Evolutionary conservation across 2,113 vertebrate species (phyloP), one percentile per base, ranked within the genome.

Genomic region (Cichladusa arquata): DNA sequence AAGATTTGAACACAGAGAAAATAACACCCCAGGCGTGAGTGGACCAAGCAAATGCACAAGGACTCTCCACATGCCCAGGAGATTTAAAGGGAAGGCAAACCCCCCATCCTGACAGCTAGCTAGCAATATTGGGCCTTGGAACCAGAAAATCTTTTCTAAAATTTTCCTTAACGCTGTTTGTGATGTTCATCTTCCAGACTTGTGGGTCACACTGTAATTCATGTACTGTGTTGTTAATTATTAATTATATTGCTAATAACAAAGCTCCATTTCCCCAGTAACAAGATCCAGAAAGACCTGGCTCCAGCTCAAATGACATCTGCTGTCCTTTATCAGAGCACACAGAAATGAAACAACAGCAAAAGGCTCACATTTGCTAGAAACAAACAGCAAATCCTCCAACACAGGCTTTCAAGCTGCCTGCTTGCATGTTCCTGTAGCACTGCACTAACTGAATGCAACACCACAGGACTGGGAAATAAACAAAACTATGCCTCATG

Each of bases 171-270:
- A 58, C 33, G 38, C 10, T 69, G 58, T 93, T 93, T 66, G 60
- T 71, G 48, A 36, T 74, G 42, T 42, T 56, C 77, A 42, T 74
- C 69, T 90, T 92, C 80, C 80, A 90, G 53, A 94, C 64, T 76
- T 62, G 65, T n/a, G 42, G 71, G 82, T 74, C 76, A 81, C 40
- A 48, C 64, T 56, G 45, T 86, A 89, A 86, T 70, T 92, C 3
- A 2, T 67, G 69, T 81, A 78, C 60, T 29, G 3, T 13, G 5
- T 12, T 90, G 95, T 97, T 95, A 96, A 95, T 95, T 60, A 96
- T 96, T 97, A 94, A 96, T 86, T 90, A 82, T 28, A 92, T 34
- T 71, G 79, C 69, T 88, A 96, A 94, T 90, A 96, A 96, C 74
- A 62, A 96, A 92, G 88, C 65, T 88, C 85, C 79, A 88, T 73